Evolutionary conservation across 2,888 invertebrate genomes (phyloP), one percentile per base, ranked within the genome.

Genomic region (Salpingus planirostris): DNA sequence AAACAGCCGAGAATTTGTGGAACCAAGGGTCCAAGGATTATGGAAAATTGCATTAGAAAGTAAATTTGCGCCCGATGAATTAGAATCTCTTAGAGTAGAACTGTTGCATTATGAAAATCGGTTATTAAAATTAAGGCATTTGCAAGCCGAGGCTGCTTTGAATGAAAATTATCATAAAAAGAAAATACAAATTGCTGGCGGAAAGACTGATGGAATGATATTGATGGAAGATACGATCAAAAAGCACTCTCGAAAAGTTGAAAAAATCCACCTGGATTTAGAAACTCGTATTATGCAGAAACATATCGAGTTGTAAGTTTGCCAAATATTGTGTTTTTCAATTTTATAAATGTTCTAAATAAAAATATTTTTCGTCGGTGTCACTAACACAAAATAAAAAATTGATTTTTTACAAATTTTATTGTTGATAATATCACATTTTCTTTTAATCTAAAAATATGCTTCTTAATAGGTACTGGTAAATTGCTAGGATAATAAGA

Each of bases 11-110:
- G 90, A 90, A 55, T 95, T 95, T 58, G 74, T 87, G 24, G 93
- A 95, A 55, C 87, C 89, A 0, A 86, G 89, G 66, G 92, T 93
- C 1, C 84, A 88, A 60, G 83, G 82, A 1, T 65, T 95, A 15
- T 95, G 93, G 93, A 77, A 76, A 47, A 67, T 86, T 34, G 93
- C 92, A 2, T 59, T 80, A 11, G 73, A 80, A 30, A 77, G 80
- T 7, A 83, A 89, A 59, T 93, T 95, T 62, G 76, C 80, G 12
- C 69, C 76, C 1, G 79, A 82, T 37, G 92, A 93, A 64, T 67
- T 93, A 7, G 77, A 78, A 33, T 90, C 90, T 0, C 68, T 95
- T 25, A 83, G 83, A 80, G 75, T 80, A 35, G 93, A 95, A 60
- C 66, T 95, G 42, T 69, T 76, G 37, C 89, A 90, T 61, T 93